Evolutionary conservation across 2,888 invertebrate genomes (phyloP).

Genomic region (Athrips mouffetella): DNA sequence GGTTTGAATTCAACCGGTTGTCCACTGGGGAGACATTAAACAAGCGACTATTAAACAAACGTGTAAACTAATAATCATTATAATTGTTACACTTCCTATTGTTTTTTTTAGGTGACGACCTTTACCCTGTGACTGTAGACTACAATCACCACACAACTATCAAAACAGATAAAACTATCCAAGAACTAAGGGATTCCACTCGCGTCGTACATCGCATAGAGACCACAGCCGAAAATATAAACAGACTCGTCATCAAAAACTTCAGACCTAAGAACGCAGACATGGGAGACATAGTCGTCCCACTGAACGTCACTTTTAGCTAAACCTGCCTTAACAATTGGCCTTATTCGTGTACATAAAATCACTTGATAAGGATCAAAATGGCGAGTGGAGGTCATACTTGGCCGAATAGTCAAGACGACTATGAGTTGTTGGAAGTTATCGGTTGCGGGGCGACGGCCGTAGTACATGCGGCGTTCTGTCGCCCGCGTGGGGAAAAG

Average conservation of each 20-base stretch:
- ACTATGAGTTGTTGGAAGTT: constrained; percentile 95
- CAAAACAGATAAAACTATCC: constrained; percentile 48
- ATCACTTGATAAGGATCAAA: constrained; percentile 42
- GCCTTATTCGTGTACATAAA: constrained; percentile 50
- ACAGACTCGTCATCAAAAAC: constrained; percentile 46
- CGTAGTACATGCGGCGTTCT: constrained; percentile 96
- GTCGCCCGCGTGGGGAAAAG: constrained; percentile 95
- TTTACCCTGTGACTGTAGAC: constrained; percentile 64
- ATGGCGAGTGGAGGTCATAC: constrained; percentile 66
- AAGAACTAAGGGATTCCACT: constrained; percentile 49
- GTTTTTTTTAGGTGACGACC: constrained; percentile 68
- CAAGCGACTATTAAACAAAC: too few species aligned
- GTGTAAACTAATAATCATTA: too few species aligned
- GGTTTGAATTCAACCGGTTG: too few species aligned
- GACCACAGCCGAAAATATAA: constrained; percentile 21
- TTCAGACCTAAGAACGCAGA: constrained; percentile 58
- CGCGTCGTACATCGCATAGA: constrained; percentile 53
- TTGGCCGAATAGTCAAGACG: constrained; percentile 96
- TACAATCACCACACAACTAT: constrained; percentile 39
- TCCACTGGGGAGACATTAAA: too few species aligned
- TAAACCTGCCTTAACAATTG: constrained; percentile 44
- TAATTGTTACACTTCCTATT: too few species aligned
- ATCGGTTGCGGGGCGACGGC: constrained; percentile 99
- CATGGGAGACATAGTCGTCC: constrained; percentile 52
- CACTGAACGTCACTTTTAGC: constrained; percentile 31